Evolutionary conservation across 2,888 invertebrate species (phyloP).

Genomic region (Colostygia pectinataria): DNA sequence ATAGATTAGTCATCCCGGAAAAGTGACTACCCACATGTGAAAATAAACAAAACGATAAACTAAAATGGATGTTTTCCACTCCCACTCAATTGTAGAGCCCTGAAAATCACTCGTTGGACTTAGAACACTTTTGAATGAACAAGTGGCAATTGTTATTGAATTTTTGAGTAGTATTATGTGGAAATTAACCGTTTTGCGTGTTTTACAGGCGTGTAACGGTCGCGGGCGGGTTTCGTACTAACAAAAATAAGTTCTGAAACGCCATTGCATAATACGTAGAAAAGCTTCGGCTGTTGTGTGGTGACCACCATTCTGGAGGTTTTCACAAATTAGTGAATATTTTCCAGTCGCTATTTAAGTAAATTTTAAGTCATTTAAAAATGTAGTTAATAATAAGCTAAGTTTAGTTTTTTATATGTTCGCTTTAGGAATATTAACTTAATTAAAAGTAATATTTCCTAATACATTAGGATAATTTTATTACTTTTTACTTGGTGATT

Average conservation of each 20-base stretch:
- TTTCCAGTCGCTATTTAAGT: too few relatives aligned
- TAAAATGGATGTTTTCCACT: constrained; percentile 48
- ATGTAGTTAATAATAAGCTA: too few relatives aligned
- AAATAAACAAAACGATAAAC: constrained; percentile 52
- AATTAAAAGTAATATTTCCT: too few relatives aligned
- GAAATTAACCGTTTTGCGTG: constrained; percentile 25
- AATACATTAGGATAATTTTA: too few relatives aligned
- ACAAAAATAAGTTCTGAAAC: constrained; percentile 76
- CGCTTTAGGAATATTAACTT: too few relatives aligned
- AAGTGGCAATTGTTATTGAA: constrained; percentile 31
- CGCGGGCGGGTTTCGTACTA: constrained; percentile 64
- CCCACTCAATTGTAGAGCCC: constrained; percentile 31
- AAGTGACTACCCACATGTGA: constrained; percentile 42
- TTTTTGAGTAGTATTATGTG: constrained; percentile 22
- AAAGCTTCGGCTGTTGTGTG: constrained; percentile 63
- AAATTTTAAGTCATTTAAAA: too few relatives aligned
- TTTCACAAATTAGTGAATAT: constrained; percentile 42
- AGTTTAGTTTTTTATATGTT: too few relatives aligned
- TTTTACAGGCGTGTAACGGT: constrained; percentile 47
- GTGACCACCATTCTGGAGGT: constrained; percentile 40
- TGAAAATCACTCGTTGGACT: background rate
- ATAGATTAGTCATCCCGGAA: constrained; percentile 47
- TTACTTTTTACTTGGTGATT: too few relatives aligned
- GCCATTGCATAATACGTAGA: constrained; percentile 76
- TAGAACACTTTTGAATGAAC: background rate